phyloP scores from a whole-genome alignment of 2,888 invertebrate species.

The Drosophila tripunctata region DNA sequence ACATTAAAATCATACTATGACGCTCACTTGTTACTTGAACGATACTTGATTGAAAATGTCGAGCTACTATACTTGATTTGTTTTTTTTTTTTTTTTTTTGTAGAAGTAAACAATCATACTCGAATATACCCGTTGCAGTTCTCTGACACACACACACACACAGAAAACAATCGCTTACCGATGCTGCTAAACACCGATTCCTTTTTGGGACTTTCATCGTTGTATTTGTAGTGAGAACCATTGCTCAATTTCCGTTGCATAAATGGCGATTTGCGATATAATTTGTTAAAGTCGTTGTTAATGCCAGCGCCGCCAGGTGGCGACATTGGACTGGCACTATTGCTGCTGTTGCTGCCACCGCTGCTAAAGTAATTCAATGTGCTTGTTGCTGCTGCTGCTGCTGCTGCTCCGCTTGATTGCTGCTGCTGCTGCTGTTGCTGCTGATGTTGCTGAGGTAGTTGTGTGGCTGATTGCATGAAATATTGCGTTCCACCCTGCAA shows the following conservation, averaged over 20 bases:
- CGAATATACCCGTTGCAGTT: too few relatives aligned
- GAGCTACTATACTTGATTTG: too few relatives aligned
- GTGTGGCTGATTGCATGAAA: conserved; percentile 68
- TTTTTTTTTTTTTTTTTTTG: too few relatives aligned
- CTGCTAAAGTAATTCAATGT: conserved; percentile 50
- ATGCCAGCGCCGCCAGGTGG: conserved; percentile 41
- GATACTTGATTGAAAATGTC: too few relatives aligned
- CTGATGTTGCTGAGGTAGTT: conserved; percentile 58
- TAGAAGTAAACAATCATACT: too few relatives aligned
- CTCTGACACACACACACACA: too few relatives aligned
- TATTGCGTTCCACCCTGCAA: conserved; percentile 63
- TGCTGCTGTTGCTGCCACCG: conserved; percentile 38
- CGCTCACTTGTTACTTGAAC: too few relatives aligned
- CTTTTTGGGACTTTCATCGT: conserved; percentile 82
- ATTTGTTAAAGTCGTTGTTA: conserved; percentile 58
- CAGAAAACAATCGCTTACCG: conserved; percentile 76
- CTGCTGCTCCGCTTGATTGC: conserved; percentile 32
- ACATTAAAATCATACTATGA: too few relatives aligned
- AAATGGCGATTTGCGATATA: conserved; percentile 84
- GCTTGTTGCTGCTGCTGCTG: conserved; percentile 58
- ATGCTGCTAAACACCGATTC: conserved; percentile 83
- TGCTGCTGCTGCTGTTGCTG: conserved; percentile 49
- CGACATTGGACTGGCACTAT: conserved; percentile 52
- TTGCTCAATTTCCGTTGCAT: conserved; percentile 82
- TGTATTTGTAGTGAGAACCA: conserved; percentile 65